Base-by-base conservation (phyloP, 2,113 vertebrate species). In the Thunnus thynnus region DNA sequence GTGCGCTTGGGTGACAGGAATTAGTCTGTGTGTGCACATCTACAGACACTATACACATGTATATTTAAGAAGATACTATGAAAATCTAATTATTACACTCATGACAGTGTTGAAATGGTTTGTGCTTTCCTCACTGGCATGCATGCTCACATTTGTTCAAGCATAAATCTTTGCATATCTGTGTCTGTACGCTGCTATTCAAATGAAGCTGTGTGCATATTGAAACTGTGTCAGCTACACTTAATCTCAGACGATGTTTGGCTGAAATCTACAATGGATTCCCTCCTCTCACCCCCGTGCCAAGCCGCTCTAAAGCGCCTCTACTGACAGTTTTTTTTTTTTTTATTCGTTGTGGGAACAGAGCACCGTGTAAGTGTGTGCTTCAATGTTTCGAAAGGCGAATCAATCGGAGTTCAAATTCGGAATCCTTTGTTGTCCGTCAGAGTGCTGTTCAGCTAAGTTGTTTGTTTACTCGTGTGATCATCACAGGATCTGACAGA, bases 401-500 rank as follows among this genome's bases (percentile, higher is more conserved):
- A 87, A 78, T 88, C 82, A 58, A 82, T 83, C 25, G 70, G 63
- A 61, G 69, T 82, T 84, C 62, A 86, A 80, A 78, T 46, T 82
- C 27, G 9, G 56, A 77, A 68, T 50, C 36, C 52, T 86, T 80
- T 62, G 52, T 60, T 78, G 55, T 69, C 69, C 55, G 18, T 86
- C 68, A 20, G 44, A 4, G 41, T 69, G 72, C 58, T 57, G 80
- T 77, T 83, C 48, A 68, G 69, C 57, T 78, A 51, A 22, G 76
- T 72, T 72, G 56, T 75, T 82, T 55, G 70, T 84, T 82, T n/a
- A 9, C 71, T 13, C 20, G 62, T n/a, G 68, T 86, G 89, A 93
- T 88, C 68, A 76, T 86, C 79, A 88, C 78, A 60, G 54, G 52
- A 83, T 78, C 74, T 87, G 88, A 90, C 86, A 86, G 84, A 82